Evolutionary conservation across 1,140 invertebrate genomes (phyloP).

Genomic region (Heliconius melpomene): DNA sequence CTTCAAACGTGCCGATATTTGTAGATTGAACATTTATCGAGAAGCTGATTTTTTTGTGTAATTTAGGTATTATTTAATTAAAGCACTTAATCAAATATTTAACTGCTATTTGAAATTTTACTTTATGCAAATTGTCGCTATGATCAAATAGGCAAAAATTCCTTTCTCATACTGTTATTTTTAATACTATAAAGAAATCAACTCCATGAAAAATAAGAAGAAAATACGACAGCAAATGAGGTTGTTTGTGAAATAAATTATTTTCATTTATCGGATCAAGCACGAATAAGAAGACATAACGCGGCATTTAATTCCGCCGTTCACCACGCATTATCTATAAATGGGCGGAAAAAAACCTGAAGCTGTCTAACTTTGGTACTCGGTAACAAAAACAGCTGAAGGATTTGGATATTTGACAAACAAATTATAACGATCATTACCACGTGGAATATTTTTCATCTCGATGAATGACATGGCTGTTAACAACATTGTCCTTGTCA

Average conservation of each 20-base stretch:
- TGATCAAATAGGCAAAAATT: not conserved
- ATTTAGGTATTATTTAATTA: not conserved
- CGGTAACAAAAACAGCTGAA: not conserved
- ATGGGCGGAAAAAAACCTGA: not conserved
- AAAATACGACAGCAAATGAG: no score
- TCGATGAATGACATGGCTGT: not conserved
- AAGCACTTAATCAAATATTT: not conserved
- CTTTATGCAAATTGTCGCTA: not conserved
- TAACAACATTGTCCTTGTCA: not conserved
- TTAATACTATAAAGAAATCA: not conserved
- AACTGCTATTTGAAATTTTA: not conserved
- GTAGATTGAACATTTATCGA: constrained; percentile 24
- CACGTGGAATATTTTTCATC: not conserved
- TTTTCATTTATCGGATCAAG: no score
- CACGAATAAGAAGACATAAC: no score
- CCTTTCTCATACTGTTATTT: not conserved
- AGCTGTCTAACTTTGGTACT: not conserved
- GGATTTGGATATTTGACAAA: not conserved
- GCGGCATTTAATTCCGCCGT: no score
- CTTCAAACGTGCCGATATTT: constrained; percentile 40
- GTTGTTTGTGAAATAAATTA: no score
- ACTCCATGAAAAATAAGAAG: no score
- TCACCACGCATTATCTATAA: no score
- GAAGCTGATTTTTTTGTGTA: constrained; percentile 8
- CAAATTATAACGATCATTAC: not conserved